Conservation (phyloP, 1,140 invertebrate species). For the Thaumatotibia leucotreta region DNA sequence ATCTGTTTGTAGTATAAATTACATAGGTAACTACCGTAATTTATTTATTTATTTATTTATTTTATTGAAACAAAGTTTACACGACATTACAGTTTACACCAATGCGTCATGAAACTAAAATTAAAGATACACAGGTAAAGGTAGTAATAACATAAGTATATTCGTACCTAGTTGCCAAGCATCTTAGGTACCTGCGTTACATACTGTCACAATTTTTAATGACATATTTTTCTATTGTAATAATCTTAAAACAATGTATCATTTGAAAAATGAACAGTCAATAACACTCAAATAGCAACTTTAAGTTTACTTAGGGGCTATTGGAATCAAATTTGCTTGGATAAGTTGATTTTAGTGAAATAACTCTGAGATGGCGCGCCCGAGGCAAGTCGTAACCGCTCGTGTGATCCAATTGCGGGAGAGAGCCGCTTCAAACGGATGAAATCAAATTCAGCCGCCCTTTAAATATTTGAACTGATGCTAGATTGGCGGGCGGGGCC, state of each 20-base stretch:
- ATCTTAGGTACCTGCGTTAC: no score
- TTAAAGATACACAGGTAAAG: no score
- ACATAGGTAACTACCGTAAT: no score
- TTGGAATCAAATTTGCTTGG: conserved; percentile 63
- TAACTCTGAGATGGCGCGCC: conserved; percentile 35
- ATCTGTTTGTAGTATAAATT: no score
- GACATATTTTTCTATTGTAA: no score
- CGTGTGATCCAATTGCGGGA: conserved; percentile 68
- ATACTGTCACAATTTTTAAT: no score
- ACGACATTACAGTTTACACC: no score
- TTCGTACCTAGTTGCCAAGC: no score
- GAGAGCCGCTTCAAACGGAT: conserved; percentile 30
- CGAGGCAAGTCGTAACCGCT: conserved; percentile 44
- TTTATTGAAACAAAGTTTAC: no score
- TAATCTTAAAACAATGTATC: not conserved
- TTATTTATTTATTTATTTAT: no score
- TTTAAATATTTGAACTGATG: conserved; percentile 67
- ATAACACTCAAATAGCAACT: conserved; percentile 24
- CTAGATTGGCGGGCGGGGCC: not conserved
- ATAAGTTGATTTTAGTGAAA: conserved; percentile 63
- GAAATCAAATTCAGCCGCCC: conserved; percentile 55
- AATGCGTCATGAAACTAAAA: no score
- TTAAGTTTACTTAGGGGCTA: conserved; percentile 57
- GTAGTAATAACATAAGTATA: no score
- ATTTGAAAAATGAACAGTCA: not conserved